These are phyloP conservation scores for Dichetophora obliterata DNA, from an alignment of 2,888 invertebrate genomes.

Conservation along the genomic window DNA sequence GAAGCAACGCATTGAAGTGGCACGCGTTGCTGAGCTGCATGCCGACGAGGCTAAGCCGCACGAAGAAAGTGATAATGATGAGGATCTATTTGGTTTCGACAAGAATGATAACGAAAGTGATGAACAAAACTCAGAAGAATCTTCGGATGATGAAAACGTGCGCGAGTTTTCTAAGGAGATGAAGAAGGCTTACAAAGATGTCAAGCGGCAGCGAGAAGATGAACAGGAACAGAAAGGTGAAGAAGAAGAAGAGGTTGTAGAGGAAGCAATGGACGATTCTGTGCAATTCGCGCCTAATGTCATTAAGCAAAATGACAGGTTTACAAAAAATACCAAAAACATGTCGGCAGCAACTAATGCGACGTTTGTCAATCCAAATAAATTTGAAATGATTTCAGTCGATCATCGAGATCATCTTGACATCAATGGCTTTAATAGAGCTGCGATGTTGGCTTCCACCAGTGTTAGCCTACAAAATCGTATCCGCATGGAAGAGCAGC, in stretches of 20 bases:
- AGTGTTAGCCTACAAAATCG: constrained; percentile 77
- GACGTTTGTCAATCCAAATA: constrained; percentile 32
- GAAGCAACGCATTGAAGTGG: constrained; percentile 72
- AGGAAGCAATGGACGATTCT: constrained; percentile 37
- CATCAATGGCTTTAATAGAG: constrained; percentile 63
- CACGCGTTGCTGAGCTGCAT: constrained; percentile 71
- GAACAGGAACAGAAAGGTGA: constrained; percentile 60
- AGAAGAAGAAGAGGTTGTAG: constrained; percentile 60
- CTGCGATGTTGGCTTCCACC: constrained; percentile 53
- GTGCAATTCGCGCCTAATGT: background rate
- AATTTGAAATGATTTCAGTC: constrained; percentile 75
- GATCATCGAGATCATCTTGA: constrained; percentile 76
- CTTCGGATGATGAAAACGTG: constrained; percentile 84
- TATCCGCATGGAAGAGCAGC: constrained; percentile 73
- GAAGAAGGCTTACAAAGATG: constrained; percentile 76
- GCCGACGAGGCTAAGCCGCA: constrained; percentile 63
- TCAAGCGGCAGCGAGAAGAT: constrained; percentile 65
- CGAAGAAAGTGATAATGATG: constrained; percentile 68
- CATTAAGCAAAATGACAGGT: no score
- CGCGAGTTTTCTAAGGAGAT: constrained; percentile 84
- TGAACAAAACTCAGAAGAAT: constrained; percentile 71
- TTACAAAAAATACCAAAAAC: no score
- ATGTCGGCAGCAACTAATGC: background rate
- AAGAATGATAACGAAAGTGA: constrained; percentile 65
- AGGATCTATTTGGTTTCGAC: constrained; percentile 66